Evolutionary conservation across 2,888 invertebrate genomes (phyloP), one percentile per base, ranked within the genome.

Genomic region (Drosophila prostipennis): DNA sequence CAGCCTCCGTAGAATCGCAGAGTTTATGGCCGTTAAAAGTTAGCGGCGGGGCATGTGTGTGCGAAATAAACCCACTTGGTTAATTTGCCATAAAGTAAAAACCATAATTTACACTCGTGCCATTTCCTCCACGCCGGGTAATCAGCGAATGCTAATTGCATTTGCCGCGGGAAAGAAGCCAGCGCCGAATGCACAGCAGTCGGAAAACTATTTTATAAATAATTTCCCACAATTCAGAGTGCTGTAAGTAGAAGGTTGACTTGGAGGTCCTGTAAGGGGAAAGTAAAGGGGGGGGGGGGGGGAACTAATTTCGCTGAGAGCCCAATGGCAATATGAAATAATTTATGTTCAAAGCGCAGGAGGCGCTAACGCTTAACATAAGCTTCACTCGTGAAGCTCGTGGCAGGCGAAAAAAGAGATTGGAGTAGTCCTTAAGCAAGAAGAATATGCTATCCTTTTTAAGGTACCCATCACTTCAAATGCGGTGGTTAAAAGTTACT

Each of bases 301-400:
- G 36, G 60, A 83, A 80, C 83, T 86, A 88, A 84, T 88, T 84
- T 84, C 55, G 78, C 74, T 86, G 88, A 76, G 83, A 88, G 86
- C 87, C 78, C 79, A 87, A 75, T 71, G 74, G 79, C 85, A 82
- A 87, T 85, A 83, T 71, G 74, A 74, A 77, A 84, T 87, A 84
- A 89, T 79, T 87, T 79, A 87, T 79, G 72, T 45, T 51, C 89
- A 75, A 81, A 74, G 74, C 76, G 72, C 72, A 77, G 45, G 55
- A 79, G 45, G 49, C 77, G 56, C 53, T 61, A 54, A 56, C 36
- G 65, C 67, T 72, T 26, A 63, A 23, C 70, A 57, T 63, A 34
- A 70, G 65, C 57, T 51, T 63, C 3, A 42, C 23, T 19, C n/a
- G n/a, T n/a, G n/a, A n/a, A n/a, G n/a, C n/a, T n/a, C n/a, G 11